A percentile compares a stretch with the other conserved stretches of the same genome.
phyloP scores from a whole-genome alignment of 2,888 invertebrate genomes.

The Hypomecis atomaria region DNA sequence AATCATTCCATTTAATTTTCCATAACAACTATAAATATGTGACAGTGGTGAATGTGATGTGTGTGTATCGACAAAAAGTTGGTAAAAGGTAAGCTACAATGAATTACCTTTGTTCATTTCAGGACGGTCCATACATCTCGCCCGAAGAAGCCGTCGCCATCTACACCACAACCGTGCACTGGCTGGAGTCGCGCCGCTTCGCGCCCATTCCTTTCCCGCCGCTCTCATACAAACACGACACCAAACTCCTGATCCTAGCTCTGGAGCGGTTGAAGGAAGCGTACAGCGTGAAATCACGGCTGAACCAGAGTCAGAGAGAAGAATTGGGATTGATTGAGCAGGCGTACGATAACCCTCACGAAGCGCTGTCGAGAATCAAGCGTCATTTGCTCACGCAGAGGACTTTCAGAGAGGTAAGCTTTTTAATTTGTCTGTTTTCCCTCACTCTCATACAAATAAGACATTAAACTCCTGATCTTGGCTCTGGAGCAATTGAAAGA shows the following conservation, averaged over 20 bases:
- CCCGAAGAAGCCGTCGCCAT: slow-evolving; percentile 99
- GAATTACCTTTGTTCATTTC: slow-evolving; percentile 25
- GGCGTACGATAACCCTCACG: slow-evolving; percentile 99
- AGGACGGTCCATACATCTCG: slow-evolving; percentile 99
- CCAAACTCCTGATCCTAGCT: slow-evolving; percentile 98
- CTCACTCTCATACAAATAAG: background rate
- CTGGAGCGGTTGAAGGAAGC: slow-evolving; percentile 98
- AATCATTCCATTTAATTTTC: too few relatives aligned
- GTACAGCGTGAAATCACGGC: slow-evolving; percentile 97
- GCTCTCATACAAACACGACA: slow-evolving; percentile 99
- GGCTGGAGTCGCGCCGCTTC: slow-evolving; percentile 99
- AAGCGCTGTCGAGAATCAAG: slow-evolving; percentile 99
- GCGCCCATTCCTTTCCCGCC: slow-evolving; percentile 99
- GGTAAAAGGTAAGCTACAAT: background rate
- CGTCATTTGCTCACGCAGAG: slow-evolving; percentile 99
- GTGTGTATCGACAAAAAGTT: background rate
- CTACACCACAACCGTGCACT: slow-evolving; percentile 99
- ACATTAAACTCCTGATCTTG: too few relatives aligned
- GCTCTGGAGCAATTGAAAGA: too few relatives aligned
- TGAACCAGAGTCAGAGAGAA: slow-evolving; percentile 99
- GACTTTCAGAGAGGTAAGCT: slow-evolving; percentile 97
- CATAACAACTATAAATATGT: too few relatives aligned
- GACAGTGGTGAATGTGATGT: too few relatives aligned
- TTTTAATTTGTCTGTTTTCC: background rate
- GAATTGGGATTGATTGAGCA: slow-evolving; percentile 99